Conservation (phyloP, 2,113 vertebrate species). For the Puffinus mauretanicus region DNA sequence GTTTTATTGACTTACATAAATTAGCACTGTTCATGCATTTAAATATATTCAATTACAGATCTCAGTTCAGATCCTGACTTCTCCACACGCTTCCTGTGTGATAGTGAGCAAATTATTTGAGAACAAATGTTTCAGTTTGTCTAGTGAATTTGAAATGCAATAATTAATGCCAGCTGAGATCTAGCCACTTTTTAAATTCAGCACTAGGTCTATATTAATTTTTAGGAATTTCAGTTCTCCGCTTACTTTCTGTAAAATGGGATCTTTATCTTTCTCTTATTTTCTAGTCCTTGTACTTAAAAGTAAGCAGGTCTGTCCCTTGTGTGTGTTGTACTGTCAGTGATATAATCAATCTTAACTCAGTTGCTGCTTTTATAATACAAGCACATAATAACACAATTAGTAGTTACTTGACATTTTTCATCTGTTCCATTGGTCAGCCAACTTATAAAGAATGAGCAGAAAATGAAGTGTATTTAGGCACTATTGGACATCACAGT, state of each 20-base stretch:
- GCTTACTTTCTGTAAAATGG: not conserved
- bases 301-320: not conserved
- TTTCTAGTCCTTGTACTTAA: not conserved
- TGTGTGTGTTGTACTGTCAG: not conserved
- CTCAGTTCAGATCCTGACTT: not conserved
- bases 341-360: not conserved
- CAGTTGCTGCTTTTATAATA: not conserved
- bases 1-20: not conserved
- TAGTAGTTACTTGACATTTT: not conserved
- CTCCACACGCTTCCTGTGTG: not conserved
- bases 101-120: not conserved
- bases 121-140: not conserved
- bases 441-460: not conserved
- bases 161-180: not conserved
- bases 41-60: not conserved
- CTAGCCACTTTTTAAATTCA: not conserved
- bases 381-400: not conserved
- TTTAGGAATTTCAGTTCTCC: not conserved
- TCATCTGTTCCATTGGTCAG: not conserved
- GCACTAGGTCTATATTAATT: not conserved
- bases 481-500: not conserved
- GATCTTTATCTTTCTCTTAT: not conserved
- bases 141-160: not conserved
- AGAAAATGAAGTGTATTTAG: not conserved
- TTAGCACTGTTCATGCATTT: not conserved